Percentiles rank a stretch among this genome's conserved stretches.
phyloP scores from a whole-genome alignment of 1,140 invertebrate genomes.

The Phocides pigmalion region DNA sequence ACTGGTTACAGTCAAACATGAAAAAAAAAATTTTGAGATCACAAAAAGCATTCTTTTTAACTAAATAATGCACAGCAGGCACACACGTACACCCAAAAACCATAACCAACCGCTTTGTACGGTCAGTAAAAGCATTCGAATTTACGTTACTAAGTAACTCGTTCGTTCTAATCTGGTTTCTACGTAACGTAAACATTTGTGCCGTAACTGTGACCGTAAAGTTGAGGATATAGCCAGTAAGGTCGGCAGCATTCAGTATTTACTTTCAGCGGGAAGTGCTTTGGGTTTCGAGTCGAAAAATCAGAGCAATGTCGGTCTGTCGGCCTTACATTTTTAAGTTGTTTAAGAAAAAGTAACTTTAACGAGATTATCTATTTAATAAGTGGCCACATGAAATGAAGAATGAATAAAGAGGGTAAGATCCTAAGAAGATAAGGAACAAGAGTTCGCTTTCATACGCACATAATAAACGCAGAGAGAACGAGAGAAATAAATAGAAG shows the following conservation, averaged over 20 bases:
- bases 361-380: too few relatives aligned
- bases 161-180: conserved; percentile 13
- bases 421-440: too few relatives aligned
- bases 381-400: too few relatives aligned
- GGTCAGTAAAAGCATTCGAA: conserved; percentile 24
- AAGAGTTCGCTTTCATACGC: too few relatives aligned
- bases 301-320: not conserved
- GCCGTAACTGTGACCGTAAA: not conserved
- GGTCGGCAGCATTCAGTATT: conserved; percentile 1
- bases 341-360: too few relatives aligned
- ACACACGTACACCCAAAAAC: not conserved
- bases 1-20: too few relatives aligned
- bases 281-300: not conserved
- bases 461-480: too few relatives aligned
- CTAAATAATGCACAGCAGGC: not conserved
- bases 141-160: conserved; percentile 17
- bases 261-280: not conserved
- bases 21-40: too few relatives aligned
- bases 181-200: conserved; percentile 3
- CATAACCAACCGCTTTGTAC: not conserved
- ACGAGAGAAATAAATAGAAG: too few relatives aligned
- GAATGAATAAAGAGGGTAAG: too few relatives aligned
- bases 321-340: too few relatives aligned
- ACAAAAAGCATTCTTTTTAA: not conserved
- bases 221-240: conserved; percentile 5